phyloP scores from a whole-genome alignment of 2,888 invertebrate genomes.

The Saturnia pavonia region DNA sequence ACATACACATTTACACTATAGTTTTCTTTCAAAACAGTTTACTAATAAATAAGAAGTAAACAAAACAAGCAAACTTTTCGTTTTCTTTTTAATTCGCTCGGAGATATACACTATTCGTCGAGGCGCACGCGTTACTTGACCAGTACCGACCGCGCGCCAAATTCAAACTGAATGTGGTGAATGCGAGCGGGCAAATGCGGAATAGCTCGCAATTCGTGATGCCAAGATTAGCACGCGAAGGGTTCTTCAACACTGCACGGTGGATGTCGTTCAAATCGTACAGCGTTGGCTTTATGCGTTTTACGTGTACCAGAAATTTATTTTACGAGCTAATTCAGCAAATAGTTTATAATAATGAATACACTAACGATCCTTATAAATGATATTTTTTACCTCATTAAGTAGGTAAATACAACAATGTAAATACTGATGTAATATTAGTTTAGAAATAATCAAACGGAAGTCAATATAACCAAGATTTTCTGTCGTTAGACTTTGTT shows the following conservation, averaged over 20 bases:
- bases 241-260: slow-evolving; percentile 29
- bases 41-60: slow-evolving; percentile 54
- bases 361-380: not conserved
- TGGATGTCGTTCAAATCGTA: slow-evolving; percentile 39
- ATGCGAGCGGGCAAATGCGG: slow-evolving; percentile 34
- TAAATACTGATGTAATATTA: not conserved
- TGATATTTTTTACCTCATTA: not conserved
- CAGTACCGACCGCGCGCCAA: slow-evolving; percentile 64
- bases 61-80: slow-evolving; percentile 54
- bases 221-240: slow-evolving; percentile 26
- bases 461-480: not conserved
- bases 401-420: no score
- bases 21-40: slow-evolving; percentile 36
- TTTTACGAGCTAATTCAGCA: slow-evolving; percentile 35
- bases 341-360: slow-evolving; percentile 18
- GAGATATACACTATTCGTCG: slow-evolving; percentile 41
- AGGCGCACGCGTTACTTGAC: slow-evolving; percentile 58
- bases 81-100: slow-evolving; percentile 38
- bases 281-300: slow-evolving; percentile 35
- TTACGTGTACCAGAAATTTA: slow-evolving; percentile 33
- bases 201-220: slow-evolving; percentile 30
- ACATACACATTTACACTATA: not conserved
- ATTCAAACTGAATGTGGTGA: slow-evolving; percentile 60
- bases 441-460: not conserved
- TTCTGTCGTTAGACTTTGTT: no score